These are phyloP conservation scores for Epizoanthus scotinus DNA, from an alignment of 92 coral and sea anemone genomes.

Conservation along the genomic window DNA sequence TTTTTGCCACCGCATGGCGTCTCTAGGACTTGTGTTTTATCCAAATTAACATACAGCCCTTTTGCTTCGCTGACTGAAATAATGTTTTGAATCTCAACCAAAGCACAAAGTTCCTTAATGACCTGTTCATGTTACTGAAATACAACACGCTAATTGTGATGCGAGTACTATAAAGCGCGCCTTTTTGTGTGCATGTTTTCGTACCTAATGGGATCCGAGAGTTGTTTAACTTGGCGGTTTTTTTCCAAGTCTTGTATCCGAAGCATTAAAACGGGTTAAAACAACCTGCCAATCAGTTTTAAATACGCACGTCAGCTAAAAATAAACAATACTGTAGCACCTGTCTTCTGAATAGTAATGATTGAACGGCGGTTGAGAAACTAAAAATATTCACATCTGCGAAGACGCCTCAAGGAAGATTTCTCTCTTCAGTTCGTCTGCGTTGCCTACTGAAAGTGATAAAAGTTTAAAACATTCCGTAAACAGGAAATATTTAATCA, in stretches of 20 bases:
- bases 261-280: slow-evolving; percentile 3
- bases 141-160: not conserved
- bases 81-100: not conserved
- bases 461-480: too few species aligned
- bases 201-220: not conserved
- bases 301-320: not conserved
- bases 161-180: not conserved
- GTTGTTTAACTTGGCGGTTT: slow-evolving; percentile 3
- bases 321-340: slow-evolving; percentile 6
- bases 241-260: too few species aligned
- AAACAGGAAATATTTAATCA: too few species aligned
- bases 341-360: slow-evolving; percentile 13
- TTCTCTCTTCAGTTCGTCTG: too few species aligned
- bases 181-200: not conserved
- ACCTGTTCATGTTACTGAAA: not conserved
- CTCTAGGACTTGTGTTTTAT: slow-evolving; percentile 23
- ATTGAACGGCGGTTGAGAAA: not conserved
- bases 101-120: not conserved
- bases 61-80: not conserved
- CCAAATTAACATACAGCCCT: not conserved
- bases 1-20: slow-evolving; percentile 38
- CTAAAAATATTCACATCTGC: not conserved
- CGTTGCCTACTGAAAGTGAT: too few species aligned
- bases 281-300: slow-evolving; percentile 12
- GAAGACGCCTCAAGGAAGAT: too few species aligned